Percentiles rank a stretch among this genome's conserved stretches.
These are phyloP conservation scores for Pseudomugil gertrudae DNA, from an alignment of 2,797 vertebrate species.

Conservation along the genomic window DNA sequence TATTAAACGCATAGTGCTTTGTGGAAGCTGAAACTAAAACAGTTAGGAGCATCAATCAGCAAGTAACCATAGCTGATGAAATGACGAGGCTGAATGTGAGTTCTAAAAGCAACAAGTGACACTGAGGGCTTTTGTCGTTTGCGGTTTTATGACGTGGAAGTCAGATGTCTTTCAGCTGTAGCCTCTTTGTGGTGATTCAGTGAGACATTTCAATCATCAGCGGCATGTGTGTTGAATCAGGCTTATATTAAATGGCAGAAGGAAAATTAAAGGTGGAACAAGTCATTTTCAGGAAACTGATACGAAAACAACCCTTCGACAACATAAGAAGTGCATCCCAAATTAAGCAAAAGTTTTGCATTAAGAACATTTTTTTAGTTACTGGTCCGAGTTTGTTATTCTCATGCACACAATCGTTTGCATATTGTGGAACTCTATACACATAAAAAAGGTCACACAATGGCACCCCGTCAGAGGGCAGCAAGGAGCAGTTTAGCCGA, in stretches of 20 bases:
- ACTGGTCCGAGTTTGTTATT: constrained; percentile 42
- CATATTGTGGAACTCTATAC: constrained; percentile 13
- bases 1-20: constrained; percentile 58
- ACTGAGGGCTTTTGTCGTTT: constrained; percentile 61
- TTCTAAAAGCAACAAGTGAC: constrained; percentile 61
- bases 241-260: constrained; percentile 52
- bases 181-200: constrained; percentile 38
- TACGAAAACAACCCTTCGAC: constrained; percentile 54
- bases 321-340: constrained; percentile 20
- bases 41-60: constrained; percentile 68
- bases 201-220: constrained; percentile 52
- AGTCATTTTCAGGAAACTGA: constrained; percentile 63
- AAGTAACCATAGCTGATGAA: constrained; percentile 51
- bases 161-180: constrained; percentile 32
- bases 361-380: constrained; percentile 3
- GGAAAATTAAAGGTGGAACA: constrained; percentile 53
- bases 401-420: constrained; percentile 1
- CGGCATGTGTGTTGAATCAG: constrained; percentile 69
- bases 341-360: constrained; percentile 49
- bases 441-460: constrained; percentile 1
- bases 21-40: constrained; percentile 57
- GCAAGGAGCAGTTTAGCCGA: constrained; percentile 29
- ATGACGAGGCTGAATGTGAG: constrained; percentile 58
- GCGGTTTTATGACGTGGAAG: constrained; percentile 51
- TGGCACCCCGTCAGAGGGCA: constrained; percentile 10